Evolutionary conservation across 2,113 vertebrate genomes (phyloP).

Genomic region (Brachirus orientalis): DNA sequence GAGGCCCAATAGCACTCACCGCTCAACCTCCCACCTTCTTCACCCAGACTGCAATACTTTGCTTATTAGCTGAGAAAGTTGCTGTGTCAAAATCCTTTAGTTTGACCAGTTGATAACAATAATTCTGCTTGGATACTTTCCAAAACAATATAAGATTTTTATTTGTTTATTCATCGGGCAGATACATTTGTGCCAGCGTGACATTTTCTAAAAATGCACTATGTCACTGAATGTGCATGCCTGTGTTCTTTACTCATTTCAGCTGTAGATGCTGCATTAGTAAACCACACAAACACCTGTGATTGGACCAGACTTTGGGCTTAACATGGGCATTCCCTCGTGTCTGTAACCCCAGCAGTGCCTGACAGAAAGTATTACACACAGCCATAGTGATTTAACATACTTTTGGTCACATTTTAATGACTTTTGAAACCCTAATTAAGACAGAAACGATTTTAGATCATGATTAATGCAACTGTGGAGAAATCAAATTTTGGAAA

Average conservation of each 20-base stretch:
- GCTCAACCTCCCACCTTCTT: conserved; percentile 29
- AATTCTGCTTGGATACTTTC: conserved; percentile 47
- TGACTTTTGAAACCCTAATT: conserved; percentile 16
- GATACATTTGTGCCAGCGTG: conserved; percentile 31
- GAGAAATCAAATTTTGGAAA: conserved; percentile 21
- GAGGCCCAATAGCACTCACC: too few species aligned
- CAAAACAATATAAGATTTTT: conserved; percentile 40
- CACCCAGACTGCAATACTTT: conserved; percentile 68
- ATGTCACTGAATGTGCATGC: conserved; percentile 35
- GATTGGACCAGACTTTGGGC: conserved; percentile 48
- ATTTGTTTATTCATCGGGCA: conserved; percentile 57
- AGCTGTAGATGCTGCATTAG: conserved; percentile 14
- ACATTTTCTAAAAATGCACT: conserved; percentile 35
- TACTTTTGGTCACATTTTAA: conserved; percentile 18
- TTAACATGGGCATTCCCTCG: conserved; percentile 38
- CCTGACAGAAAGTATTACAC: conserved; percentile 14
- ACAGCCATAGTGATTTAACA: conserved; percentile 20
- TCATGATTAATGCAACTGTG: conserved; percentile 13
- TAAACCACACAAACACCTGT: conserved; percentile 45
- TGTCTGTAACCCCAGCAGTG: conserved; percentile 32
- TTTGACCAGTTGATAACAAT: conserved; percentile 46
- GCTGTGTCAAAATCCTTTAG: conserved; percentile 56
- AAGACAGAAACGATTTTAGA: conserved; percentile 14
- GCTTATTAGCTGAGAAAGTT: conserved; percentile 65
- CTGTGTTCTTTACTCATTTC: conserved; percentile 32